Evolutionary conservation across 1,140 invertebrate species (phyloP), one percentile per base, ranked within the genome.

Genomic region (Drosophila pseudoobscura): DNA sequence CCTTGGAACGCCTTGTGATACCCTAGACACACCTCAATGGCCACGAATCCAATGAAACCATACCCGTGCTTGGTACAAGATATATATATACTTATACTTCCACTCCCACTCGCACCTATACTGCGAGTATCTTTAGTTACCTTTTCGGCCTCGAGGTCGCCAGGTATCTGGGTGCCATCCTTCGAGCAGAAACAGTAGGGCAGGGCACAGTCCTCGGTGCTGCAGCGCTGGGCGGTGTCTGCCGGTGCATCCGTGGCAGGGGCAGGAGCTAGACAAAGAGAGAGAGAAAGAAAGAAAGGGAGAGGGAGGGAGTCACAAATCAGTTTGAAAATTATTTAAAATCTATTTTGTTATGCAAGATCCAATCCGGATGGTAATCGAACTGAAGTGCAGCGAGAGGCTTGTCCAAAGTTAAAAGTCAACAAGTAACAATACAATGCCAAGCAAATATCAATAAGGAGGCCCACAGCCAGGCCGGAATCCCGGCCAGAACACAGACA

Each of bases 131-230:
- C 0, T 5, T 9, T 17, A 35, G 91, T 94, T 93, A 97, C 97
- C 79, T 97, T 95, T 90, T 96, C 94, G 11, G 96, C 94, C 51
- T 96, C 94, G 31, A 97, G 92, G 39, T 94, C 95, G 41, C 96
- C 97, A 3, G 97, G 97, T 77, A 98, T 96, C 29, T 94, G 91
- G 0, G 97, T 98, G 6, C 97, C 97, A 92, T 98, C 97, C 87
- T 96, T 96, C 5, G 97, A 97, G 91, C 98, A 99, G 92, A 96
- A 98, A 90, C 98, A 99, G 80, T 98, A 97, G 6, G 98, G 98
- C 58, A 99, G 93, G 51, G 93, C 90, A 87, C 98, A 99, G 45
- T 95, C 93, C 0, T 94, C 92, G 1, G 94, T 92, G 75, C 98
- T 95, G 89, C 97, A 98, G 90, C 94, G 95, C 43, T 93, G 93